Base-by-base conservation (phyloP, 2,113 vertebrate species). In the Madoqua kirkii region DNA sequence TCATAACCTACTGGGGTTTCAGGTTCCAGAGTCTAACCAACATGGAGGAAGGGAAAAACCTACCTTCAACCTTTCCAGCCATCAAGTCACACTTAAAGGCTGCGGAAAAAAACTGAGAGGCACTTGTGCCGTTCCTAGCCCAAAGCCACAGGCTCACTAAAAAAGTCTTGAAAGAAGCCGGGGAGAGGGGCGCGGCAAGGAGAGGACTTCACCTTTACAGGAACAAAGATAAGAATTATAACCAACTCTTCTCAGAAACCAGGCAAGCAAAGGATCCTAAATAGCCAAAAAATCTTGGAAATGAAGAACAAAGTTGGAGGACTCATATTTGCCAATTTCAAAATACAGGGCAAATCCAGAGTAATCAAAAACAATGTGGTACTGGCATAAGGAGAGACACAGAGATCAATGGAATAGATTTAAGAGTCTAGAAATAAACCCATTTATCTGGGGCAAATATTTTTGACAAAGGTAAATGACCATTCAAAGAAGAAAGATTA, bases 271-370 rank as follows among this genome's bases (percentile, higher is more conserved):
- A 52, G 25, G 27, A 62, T 60, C 55, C 27, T 87, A 48, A 87
- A 36, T 43, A 87, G 19, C 62, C 21, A 84, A 60, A 93, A 21
- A 93, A 13, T 52, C 55, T 40, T 31, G 8, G 10, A 48, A 79
- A 94, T 83, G 16, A 55, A 71, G 33, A 82, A 95, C 36, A 59
- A 74, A 48, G 29, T 40, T 60, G 25, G 54, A 90, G 13, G 19
- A 84, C 52, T 84, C n/a, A 59, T 8, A 57, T 36, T 91, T 90
- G 14, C 82, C 64, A 54, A 45, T 91, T 95, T 91, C 82, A 91
- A 91, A 79, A 71, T 27, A 31, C 7, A 71, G 59, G 36, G 6
- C 60, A 94, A 83, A 89, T 36, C 36, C 55, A 89, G 52, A 64
- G 23, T 79, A 62, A 86, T 36, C 57, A 91, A 86, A 86, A 86